Evolutionary conservation across 2,113 vertebrate species (phyloP).

Genomic region (Anhinga rufa): DNA sequence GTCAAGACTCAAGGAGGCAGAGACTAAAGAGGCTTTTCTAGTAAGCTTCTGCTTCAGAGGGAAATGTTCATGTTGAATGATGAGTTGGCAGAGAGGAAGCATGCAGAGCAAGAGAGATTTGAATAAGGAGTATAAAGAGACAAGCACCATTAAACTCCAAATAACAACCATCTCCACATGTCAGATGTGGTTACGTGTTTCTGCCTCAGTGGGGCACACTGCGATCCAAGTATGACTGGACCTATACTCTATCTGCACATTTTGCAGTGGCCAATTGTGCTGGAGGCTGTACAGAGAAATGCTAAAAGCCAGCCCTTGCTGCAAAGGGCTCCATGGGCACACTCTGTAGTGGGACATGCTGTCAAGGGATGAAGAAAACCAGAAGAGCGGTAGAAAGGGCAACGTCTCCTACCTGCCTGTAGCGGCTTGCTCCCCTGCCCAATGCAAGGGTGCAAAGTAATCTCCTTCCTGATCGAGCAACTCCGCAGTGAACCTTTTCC

Average conservation of each 20-base stretch:
- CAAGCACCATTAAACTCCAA: neutral
- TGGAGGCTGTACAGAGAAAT: neutral
- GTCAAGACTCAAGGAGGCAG: neutral
- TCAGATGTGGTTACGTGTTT: neutral
- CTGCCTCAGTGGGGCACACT: neutral
- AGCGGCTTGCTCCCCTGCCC: neutral
- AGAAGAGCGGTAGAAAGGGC: neutral
- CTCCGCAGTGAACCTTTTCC: neutral
- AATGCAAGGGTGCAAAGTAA: neutral
- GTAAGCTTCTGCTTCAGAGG: neutral
- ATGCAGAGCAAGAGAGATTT: neutral
- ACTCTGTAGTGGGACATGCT: neutral
- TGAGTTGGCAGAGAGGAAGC: neutral
- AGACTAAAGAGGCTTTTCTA: neutral
- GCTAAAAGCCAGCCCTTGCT: neutral
- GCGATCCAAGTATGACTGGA: fast-evolving
- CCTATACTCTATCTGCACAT: fast-evolving
- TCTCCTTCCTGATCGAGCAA: neutral
- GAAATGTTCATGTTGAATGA: neutral
- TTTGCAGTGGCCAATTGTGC: neutral
- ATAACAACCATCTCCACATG: neutral
- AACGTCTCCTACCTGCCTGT: too few species aligned
- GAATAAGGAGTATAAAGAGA: too few species aligned
- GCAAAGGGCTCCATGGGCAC: neutral
- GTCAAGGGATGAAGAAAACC: too few species aligned